phyloP scores from a whole-genome alignment of 2,888 invertebrate genomes.

The Brenthis hecate region DNA sequence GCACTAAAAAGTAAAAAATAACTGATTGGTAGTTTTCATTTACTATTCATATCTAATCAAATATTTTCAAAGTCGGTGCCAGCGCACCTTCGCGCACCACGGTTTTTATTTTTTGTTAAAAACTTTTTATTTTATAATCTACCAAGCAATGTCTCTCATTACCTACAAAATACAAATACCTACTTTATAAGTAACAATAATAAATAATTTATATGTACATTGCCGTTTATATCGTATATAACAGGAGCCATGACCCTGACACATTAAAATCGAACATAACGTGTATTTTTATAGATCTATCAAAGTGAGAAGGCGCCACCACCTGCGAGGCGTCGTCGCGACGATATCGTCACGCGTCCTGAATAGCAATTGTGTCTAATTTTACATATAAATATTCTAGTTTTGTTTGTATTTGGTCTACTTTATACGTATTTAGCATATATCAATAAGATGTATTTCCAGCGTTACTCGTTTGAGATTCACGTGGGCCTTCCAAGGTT shows the following conservation, averaged over 20 bases:
- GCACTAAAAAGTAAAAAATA: no score
- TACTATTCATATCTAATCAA: no score
- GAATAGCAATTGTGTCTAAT: constrained; percentile 35
- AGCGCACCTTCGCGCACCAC: no score
- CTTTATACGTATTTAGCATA: not conserved
- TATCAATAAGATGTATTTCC: not conserved
- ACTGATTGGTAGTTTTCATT: no score
- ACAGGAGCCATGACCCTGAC: constrained; percentile 24
- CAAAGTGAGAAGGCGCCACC: constrained; percentile 29
- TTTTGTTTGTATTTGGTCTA: constrained; percentile 4
- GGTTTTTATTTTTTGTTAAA: no score
- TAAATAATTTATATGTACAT: not conserved
- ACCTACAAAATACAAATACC: not conserved
- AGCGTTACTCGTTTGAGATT: not conserved
- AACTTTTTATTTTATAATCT: no score
- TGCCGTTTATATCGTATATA: not conserved
- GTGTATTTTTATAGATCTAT: constrained; percentile 26
- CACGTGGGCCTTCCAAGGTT: not conserved
- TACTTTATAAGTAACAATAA: not conserved
- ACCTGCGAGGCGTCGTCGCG: constrained; percentile 35
- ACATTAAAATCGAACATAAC: constrained; percentile 29
- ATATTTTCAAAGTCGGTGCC: no score
- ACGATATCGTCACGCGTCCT: constrained; percentile 24
- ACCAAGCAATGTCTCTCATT: no score
- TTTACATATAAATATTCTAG: constrained; percentile 15